Conservation (phyloP, 2,113 vertebrate species). For the Condylura cristata region DNA sequence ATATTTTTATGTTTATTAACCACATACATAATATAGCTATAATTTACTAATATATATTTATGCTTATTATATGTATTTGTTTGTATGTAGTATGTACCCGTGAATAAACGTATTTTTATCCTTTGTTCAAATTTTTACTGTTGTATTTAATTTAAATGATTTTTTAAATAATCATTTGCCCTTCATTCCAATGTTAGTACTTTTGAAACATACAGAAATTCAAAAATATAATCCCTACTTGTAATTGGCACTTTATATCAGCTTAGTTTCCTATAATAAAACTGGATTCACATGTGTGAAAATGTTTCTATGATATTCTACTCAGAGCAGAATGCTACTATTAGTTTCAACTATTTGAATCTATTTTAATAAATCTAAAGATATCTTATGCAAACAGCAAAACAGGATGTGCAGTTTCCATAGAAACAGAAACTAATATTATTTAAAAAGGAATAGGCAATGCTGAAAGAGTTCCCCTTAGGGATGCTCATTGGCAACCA, state of each 20-base stretch:
- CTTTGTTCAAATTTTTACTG: neutral
- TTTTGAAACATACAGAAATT: slow-evolving; percentile 34
- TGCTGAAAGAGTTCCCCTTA: slow-evolving; percentile 66
- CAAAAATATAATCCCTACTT: slow-evolving; percentile 20
- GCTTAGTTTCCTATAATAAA: slow-evolving; percentile 15
- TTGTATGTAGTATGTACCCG: neutral
- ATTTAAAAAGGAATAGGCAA: slow-evolving; percentile 80
- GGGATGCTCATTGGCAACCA: slow-evolving; percentile 79
- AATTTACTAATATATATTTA: neutral
- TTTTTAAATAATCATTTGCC: neutral
- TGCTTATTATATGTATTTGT: too few species aligned
- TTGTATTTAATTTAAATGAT: slow-evolving; percentile 6
- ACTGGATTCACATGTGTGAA: slow-evolving; percentile 48
- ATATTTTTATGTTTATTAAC: slow-evolving; percentile 15
- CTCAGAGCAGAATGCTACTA: slow-evolving; percentile 58
- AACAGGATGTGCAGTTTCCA: slow-evolving; percentile 85
- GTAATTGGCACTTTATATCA: slow-evolving; percentile 27
- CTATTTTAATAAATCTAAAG: slow-evolving; percentile 83
- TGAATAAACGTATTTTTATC: neutral
- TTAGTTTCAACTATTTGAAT: slow-evolving; percentile 72
- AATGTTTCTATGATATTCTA: slow-evolving; percentile 39
- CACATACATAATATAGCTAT: neutral
- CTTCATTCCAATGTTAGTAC: neutral
- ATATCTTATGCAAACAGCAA: slow-evolving; percentile 80
- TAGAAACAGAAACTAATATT: slow-evolving; percentile 85